phyloP scores from a whole-genome alignment of 2,888 invertebrate species.

The Aspidapion aeneum region DNA sequence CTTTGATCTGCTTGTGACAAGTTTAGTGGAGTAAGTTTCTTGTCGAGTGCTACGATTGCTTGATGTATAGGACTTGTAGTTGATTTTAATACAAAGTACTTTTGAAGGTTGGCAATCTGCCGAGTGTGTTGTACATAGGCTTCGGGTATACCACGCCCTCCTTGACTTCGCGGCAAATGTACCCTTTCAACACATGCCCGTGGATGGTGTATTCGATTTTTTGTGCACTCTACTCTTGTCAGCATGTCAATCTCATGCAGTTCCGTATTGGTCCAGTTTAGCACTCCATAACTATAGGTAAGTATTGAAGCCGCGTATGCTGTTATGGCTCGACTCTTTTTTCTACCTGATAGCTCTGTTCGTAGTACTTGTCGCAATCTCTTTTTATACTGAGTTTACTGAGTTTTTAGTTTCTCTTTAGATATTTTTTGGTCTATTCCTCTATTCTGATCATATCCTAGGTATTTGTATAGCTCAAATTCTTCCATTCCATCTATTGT shows the following conservation, averaged over 20 bases:
- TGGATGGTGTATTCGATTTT: neutral
- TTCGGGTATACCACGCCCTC: neutral
- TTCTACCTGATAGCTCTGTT: neutral
- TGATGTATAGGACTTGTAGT: neutral
- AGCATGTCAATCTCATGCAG: neutral
- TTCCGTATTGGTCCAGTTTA: neutral
- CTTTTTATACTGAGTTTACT: neutral
- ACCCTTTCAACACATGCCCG: neutral
- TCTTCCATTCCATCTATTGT: too few relatives aligned
- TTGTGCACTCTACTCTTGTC: neutral
- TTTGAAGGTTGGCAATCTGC: neutral
- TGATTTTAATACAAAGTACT: neutral
- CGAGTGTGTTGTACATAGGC: neutral
- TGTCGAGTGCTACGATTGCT: neutral
- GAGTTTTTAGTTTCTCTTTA: slow-evolving; percentile 2
- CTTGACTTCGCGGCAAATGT: neutral
- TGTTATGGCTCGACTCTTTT: neutral
- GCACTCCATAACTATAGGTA: neutral
- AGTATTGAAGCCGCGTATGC: neutral
- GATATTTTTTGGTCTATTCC: neutral
- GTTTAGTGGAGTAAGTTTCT: neutral
- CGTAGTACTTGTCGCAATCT: neutral
- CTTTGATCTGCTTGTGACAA: neutral
- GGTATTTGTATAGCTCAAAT: neutral
- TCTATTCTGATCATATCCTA: neutral